A percentile compares a stretch with the other conserved stretches of the same genome.
These are phyloP conservation scores for Clusia tigrina DNA, from an alignment of 2,888 invertebrate genomes.

Conservation along the genomic window DNA sequence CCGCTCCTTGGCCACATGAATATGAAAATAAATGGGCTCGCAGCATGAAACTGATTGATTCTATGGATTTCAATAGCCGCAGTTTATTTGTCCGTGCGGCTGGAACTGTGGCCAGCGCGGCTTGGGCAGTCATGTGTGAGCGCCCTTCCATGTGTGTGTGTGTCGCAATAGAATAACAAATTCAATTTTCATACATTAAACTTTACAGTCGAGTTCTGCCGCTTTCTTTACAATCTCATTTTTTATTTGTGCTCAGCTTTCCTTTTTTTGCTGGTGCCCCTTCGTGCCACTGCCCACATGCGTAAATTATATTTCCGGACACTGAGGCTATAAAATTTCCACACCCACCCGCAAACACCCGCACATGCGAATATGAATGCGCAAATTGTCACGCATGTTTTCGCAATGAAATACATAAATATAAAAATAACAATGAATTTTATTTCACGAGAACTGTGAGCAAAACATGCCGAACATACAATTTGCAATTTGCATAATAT, in stretches of 20 bases:
- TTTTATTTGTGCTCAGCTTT: neutral
- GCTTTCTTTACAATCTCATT: too few species aligned
- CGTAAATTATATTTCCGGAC: slow-evolving; percentile 40
- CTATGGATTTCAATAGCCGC: slow-evolving; percentile 33
- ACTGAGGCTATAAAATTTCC: slow-evolving; percentile 10
- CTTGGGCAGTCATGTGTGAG: neutral
- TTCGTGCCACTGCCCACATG: slow-evolving; percentile 23
- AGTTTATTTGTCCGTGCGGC: slow-evolving; percentile 10
- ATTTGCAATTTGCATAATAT: slow-evolving; percentile 61
- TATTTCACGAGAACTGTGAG: neutral
- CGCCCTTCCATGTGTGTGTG: neutral
- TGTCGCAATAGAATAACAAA: neutral
- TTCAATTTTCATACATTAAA: slow-evolving; percentile 12
- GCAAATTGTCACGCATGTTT: slow-evolving; percentile 40
- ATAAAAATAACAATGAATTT: slow-evolving; percentile 29
- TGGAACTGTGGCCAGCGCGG: slow-evolving; percentile 26
- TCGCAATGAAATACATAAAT: slow-evolving; percentile 32
- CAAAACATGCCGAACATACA: too few species aligned
- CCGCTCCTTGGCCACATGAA: too few species aligned
- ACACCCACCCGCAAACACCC: neutral
- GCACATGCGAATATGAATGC: slow-evolving; percentile 1
- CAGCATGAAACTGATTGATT: slow-evolving; percentile 63
- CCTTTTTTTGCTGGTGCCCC: neutral
- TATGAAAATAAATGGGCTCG: slow-evolving; percentile 61
- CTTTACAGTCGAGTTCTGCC: too few species aligned